Evolutionary conservation across 2,113 vertebrate genomes (phyloP).

Genomic region (Neomonachus schauinslandi): DNA sequence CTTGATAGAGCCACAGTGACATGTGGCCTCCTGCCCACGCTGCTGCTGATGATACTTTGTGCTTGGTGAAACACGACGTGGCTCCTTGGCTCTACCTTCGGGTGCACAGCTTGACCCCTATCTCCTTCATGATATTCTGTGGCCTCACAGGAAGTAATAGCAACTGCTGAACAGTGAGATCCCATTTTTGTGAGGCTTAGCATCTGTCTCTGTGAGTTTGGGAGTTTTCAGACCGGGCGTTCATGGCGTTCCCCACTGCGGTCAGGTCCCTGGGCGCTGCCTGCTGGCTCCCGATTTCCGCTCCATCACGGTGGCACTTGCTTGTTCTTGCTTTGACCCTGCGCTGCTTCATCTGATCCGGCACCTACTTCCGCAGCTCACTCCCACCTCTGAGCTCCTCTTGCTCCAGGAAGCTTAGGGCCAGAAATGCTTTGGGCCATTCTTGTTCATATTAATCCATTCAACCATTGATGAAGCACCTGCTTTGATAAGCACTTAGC

Average conservation of each 20-base stretch:
- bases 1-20: not conserved
- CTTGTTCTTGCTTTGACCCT: not conserved
- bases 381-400: not conserved
- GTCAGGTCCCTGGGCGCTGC: not conserved
- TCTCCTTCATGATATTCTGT: not conserved
- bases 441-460: not conserved
- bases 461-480: not conserved
- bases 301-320: fast-evolving
- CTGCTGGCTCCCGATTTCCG: not conserved
- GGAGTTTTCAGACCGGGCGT: not conserved
- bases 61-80: not conserved
- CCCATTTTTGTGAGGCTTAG: not conserved
- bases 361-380: not conserved
- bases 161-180: not conserved
- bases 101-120: not conserved
- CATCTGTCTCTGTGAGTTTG: not conserved
- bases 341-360: not conserved
- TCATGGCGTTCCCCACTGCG: not conserved
- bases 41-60: not conserved
- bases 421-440: not conserved
- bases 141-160: not conserved
- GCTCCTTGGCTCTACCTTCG: not conserved
- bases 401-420: not conserved
- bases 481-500: conserved; percentile 22
- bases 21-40: not conserved